Conservation (phyloP, 2,797 vertebrate species). For the Gymnoscopelus microlampas region DNA sequence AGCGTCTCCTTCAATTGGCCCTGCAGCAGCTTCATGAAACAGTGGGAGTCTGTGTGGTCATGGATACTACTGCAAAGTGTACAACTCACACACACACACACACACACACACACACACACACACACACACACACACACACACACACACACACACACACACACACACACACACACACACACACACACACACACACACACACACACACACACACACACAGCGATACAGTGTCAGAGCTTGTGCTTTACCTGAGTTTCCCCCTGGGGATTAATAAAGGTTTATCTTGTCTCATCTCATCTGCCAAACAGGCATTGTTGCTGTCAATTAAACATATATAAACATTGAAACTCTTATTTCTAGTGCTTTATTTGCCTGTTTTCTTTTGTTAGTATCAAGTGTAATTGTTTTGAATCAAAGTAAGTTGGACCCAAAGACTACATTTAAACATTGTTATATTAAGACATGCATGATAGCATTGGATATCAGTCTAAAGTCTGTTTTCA, state of each 20-base stretch:
- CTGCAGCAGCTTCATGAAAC: conserved; percentile 97
- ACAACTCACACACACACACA: conserved; percentile 60
- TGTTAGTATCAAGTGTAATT: too few species aligned
- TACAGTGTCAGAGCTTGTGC: conserved; percentile 33
- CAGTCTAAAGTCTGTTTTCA: too few species aligned
- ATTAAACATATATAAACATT: neutral
- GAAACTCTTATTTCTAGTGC: too few species aligned
- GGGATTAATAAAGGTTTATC: neutral
- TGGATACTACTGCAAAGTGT: conserved; percentile 92
- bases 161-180: conserved; percentile 22
- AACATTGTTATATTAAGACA: too few species aligned
- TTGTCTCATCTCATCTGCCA: conserved; percentile 7
- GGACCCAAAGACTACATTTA: too few species aligned
- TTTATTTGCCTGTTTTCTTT: too few species aligned
- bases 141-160: too few species aligned
- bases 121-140: neutral
- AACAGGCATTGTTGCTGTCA: neutral
- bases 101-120: conserved; percentile 34
- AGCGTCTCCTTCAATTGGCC: conserved; percentile 96
- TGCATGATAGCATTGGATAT: too few species aligned
- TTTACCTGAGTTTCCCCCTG: neutral
- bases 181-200: neutral
- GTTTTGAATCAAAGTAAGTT: too few species aligned
- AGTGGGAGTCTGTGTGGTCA: conserved; percentile 95
- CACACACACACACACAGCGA: conserved; percentile 14